Conservation (phyloP, 1,140 invertebrate genomes). For the Xylocopa sonorina region DNA sequence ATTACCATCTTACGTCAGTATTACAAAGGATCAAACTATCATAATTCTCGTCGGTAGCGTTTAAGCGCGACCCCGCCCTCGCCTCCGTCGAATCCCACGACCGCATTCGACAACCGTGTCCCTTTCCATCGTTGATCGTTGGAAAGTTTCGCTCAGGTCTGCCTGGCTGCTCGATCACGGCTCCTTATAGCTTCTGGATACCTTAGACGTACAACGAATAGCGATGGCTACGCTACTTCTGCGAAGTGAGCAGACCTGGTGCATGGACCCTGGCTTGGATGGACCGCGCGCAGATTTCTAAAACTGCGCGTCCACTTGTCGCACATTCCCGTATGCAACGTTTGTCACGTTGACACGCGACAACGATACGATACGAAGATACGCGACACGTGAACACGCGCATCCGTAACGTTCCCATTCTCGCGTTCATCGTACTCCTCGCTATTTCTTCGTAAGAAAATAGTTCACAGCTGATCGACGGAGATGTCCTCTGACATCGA, state of each 20-base stretch:
- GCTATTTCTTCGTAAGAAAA: constrained; percentile 21
- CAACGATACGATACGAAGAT: no score
- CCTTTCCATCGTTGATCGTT: constrained; percentile 18
- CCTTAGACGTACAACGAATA: no score
- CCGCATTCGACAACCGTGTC: neutral
- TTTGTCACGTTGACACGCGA: no score
- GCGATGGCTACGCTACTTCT: no score
- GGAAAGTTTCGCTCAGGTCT: constrained; percentile 3
- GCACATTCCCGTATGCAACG: no score
- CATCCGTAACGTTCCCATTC: neutral
- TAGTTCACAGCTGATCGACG: constrained; percentile 13
- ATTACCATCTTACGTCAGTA: constrained; percentile 41
- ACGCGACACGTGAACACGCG: no score
- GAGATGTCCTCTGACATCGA: neutral
- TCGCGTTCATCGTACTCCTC: neutral
- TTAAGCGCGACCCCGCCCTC: no score
- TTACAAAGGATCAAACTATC: constrained; percentile 40
- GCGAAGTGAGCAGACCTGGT: no score
- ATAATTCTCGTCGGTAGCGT: constrained; percentile 1
- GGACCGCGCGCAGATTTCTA: neutral
- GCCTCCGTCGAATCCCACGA: neutral
- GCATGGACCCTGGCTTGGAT: neutral
- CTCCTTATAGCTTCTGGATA: no score
- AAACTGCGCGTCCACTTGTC: no score
- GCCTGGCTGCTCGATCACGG: no score